A percentile compares a stretch with the other conserved stretches of the same genome.
Evolutionary conservation across 1,140 invertebrate species (phyloP).

Genomic region (Stegodyphus dumicola): DNA sequence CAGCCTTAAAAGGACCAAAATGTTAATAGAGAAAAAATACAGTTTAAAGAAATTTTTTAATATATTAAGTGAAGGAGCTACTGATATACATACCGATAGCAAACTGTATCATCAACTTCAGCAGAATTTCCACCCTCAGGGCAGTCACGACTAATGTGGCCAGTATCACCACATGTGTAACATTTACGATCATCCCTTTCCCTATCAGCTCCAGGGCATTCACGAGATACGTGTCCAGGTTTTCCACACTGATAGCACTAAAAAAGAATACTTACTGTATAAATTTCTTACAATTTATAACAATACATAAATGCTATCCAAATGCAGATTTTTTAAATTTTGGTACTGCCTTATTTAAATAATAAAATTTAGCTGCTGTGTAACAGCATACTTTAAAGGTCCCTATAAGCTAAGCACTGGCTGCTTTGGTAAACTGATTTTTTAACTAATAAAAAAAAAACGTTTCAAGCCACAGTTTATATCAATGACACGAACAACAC

Average conservation of each 20-base stretch:
- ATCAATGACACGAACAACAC: no score
- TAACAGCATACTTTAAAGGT: no score
- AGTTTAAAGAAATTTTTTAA: no score
- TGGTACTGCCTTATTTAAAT: no score
- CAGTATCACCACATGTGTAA: constrained; percentile 61
- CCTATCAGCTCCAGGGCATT: constrained; percentile 68
- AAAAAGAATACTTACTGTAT: not conserved
- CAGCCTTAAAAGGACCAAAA: no score
- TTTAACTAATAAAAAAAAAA: no score
- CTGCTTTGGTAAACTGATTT: no score
- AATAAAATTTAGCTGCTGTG: no score
- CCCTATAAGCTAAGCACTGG: no score
- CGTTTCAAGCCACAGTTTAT: no score
- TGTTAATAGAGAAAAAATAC: no score
- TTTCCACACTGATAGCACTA: constrained; percentile 67
- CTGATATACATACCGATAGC: constrained; percentile 45
- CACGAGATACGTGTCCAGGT: constrained; percentile 70
- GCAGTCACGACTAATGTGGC: constrained; percentile 63
- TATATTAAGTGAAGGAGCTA: not conserved
- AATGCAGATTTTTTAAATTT: not conserved
- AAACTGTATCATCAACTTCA: constrained; percentile 55
- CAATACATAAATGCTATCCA: not conserved
- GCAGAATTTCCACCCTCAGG: constrained; percentile 49
- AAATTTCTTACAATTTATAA: not conserved
- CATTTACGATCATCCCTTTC: constrained; percentile 61